phyloP scores from a whole-genome alignment of 2,888 invertebrate genomes.

The Odontothrips loti region DNA sequence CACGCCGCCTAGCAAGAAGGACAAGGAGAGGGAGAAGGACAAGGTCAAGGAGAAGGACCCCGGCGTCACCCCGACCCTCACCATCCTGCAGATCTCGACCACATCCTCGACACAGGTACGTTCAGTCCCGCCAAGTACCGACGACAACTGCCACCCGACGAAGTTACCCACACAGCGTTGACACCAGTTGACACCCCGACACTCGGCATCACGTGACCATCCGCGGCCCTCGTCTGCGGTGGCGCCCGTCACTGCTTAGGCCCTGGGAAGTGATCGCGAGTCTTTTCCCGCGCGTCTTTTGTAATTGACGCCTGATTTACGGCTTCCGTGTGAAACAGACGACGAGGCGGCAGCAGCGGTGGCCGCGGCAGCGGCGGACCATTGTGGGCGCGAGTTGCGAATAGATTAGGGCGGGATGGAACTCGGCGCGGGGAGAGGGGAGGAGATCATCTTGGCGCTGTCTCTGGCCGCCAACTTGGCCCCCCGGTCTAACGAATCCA shows the following conservation, averaged over 20 bases:
- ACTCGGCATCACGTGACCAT: too few relatives aligned
- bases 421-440: neutral
- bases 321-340: neutral
- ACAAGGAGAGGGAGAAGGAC: conserved; percentile 6
- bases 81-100: conserved; percentile 8
- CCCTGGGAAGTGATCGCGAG: conserved; percentile 1
- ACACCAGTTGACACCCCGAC: too few relatives aligned
- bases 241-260: too few relatives aligned
- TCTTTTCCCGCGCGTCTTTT: conserved; percentile 12
- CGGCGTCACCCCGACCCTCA: neutral
- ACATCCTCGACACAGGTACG: neutral
- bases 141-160: too few relatives aligned
- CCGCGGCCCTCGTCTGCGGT: too few relatives aligned
- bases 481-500: neutral
- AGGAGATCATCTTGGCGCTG: neutral
- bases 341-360: neutral
- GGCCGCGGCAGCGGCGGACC: neutral
- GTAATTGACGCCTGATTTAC: neutral
- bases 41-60: conserved; percentile 1
- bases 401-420: neutral
- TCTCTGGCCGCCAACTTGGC: neutral
- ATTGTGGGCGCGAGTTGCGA: neutral
- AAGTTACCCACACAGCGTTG: too few relatives aligned
- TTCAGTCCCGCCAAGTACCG: too few relatives aligned
- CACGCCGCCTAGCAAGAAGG: neutral